Base-by-base conservation (phyloP, 2,888 invertebrate genomes). In the Lobophora halterata region DNA sequence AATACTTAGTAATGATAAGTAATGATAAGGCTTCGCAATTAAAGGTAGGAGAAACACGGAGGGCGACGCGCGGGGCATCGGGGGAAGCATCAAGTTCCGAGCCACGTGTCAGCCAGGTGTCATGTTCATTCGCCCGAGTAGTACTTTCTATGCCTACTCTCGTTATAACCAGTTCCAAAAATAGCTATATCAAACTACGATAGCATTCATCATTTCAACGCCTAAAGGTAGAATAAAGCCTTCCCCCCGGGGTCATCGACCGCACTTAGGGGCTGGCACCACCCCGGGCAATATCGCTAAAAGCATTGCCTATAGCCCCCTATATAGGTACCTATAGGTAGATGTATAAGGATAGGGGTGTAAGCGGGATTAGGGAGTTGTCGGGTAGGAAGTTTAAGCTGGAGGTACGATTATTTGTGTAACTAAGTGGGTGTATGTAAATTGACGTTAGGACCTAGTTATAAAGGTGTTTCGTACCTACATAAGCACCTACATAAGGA, bases 211-310 rank as follows among this genome's bases (percentile, higher is more conserved):
- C 45, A 53, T 48, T 46, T 48, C 54, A 61, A 65, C 62, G 61
- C 65, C 64, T 61, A 65, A 69, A 70, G 61, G 60, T 60, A 54
- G 68, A 67, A 64, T 65, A 52, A 66, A 68, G 64, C 62, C 61
- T 58, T 57, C 64, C 58, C 58, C 46, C 46, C n/a, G n/a, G 47
- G 65, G 69, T 71, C 71, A 66, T 70, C 66, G 72, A 68, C 72
- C 71, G 55, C 72, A 67, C 67, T 69, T 62, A 64, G 61, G 55
- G 60, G 61, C 33, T 38, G 44, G 20, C 26, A 29, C 64, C 67
- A 60, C 65, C 68, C 63, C 61, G 55, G 49, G 63, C 70, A 76
- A 78, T 76, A 69, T 65, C 57, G 69, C 76, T 79, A 79, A 79
- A 79, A 79, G 78, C 78, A 67, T 76, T 53, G 62, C 56, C 63